Evolutionary conservation across 1,140 invertebrate species (phyloP).

Genomic region (Drosophila parvula): DNA sequence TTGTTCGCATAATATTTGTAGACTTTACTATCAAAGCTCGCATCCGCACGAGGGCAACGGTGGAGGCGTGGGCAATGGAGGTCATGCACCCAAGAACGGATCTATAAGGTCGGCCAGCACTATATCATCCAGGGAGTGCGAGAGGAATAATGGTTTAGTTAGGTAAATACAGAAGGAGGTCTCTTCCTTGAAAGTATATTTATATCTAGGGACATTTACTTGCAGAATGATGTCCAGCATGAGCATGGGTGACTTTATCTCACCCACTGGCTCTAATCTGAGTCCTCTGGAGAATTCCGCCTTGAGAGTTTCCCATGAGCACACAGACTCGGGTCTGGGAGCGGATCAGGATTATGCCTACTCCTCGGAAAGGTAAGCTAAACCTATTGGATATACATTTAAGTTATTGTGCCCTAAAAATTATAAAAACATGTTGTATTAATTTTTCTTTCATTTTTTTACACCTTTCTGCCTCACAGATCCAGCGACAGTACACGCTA

Average conservation of each 20-base stretch:
- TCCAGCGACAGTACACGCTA: slow-evolving; percentile 84
- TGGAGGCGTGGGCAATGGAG: slow-evolving; percentile 35
- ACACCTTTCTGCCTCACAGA: slow-evolving; percentile 31
- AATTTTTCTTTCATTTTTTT: not conserved
- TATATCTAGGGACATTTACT: not conserved
- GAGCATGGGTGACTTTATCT: slow-evolving; percentile 84
- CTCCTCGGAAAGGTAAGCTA: slow-evolving; percentile 86
- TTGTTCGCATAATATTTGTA: slow-evolving; percentile 32
- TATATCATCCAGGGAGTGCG: slow-evolving; percentile 80
- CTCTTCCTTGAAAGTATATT: not conserved
- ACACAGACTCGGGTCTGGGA: slow-evolving; percentile 88
- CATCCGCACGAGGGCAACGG: slow-evolving; percentile 75
- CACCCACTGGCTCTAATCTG: slow-evolving; percentile 80
- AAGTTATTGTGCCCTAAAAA: no score
- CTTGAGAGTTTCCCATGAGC: slow-evolving; percentile 87
- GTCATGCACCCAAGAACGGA: slow-evolving; percentile 74
- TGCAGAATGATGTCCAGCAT: slow-evolving; percentile 84
- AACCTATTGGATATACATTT: not conserved
- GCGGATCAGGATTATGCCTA: slow-evolving; percentile 89
- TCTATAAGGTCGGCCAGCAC: slow-evolving; percentile 83
- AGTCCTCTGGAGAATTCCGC: slow-evolving; percentile 84
- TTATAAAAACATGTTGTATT: not conserved
- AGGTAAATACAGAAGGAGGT: slow-evolving; percentile 51
- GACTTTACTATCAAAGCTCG: slow-evolving; percentile 83
- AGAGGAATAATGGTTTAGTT: slow-evolving; percentile 75